Evolutionary conservation across 2,888 invertebrate species (phyloP).

Genomic region (Lycaena phlaeas): DNA sequence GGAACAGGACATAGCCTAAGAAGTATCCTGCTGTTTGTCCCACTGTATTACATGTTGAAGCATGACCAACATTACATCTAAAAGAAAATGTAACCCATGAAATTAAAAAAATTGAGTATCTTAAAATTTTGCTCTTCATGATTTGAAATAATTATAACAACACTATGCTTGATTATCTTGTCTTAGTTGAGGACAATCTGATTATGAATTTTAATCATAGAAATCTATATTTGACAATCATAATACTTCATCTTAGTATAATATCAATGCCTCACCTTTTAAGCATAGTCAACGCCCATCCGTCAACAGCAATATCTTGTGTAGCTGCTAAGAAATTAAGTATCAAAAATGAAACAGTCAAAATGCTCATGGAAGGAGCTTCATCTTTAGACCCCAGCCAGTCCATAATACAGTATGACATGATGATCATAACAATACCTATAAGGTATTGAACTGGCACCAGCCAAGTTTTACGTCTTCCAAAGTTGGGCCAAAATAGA

Average conservation of each 20-base stretch:
- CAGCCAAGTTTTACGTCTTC: constrained; percentile 95
- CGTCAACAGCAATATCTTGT: constrained; percentile 99
- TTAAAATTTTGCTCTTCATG: neutral
- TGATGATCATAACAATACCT: constrained; percentile 89
- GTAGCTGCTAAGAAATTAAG: constrained; percentile 98
- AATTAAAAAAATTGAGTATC: neutral
- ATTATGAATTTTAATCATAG: too few species aligned
- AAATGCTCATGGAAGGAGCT: constrained; percentile 80
- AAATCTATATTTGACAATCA: too few species aligned
- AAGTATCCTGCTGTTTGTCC: constrained; percentile 99
- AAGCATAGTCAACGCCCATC: constrained; percentile 99
- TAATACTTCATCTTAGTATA: too few species aligned
- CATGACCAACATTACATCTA: constrained; percentile 95
- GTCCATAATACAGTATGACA: constrained; percentile 82
- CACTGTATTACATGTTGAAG: constrained; percentile 98
- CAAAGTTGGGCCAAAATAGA: constrained; percentile 86
- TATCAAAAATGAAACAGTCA: constrained; percentile 90
- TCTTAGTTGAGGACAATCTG: too few species aligned
- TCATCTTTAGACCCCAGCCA: constrained; percentile 80
- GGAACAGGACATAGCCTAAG: constrained; percentile 95
- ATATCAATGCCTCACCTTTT: constrained; percentile 86
- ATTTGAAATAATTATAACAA: too few species aligned
- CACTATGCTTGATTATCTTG: too few species aligned
- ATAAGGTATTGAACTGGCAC: constrained; percentile 95
- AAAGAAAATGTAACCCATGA: too few species aligned